Evolutionary conservation across 2,113 vertebrate species (phyloP), one percentile per base, ranked within the genome.

Genomic region (Equus quagga): DNA sequence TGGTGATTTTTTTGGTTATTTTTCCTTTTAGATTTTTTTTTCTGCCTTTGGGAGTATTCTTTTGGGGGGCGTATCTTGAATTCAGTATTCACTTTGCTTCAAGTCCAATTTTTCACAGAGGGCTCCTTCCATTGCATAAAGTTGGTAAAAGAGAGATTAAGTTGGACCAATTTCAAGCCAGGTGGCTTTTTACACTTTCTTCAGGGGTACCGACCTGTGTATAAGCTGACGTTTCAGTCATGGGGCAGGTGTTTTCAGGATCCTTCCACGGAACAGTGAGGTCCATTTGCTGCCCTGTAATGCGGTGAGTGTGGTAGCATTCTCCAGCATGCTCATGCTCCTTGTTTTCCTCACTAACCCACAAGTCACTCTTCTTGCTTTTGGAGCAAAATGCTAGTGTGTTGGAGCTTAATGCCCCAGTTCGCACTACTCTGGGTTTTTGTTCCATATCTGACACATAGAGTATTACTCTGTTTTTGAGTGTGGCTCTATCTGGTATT

Each of bases 381-480:
- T 36, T 49, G 44, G 46, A 28, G 41, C 33, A 13, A 76, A 54
- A 81, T 83, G 56, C 3, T 31, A 51, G 4, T 21, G 24, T 2
- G n/a, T 1, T 81, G 24, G 78, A 60, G 5, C 26, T 89, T 51
- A 82, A 82, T 26, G 46, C 54, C 73, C 72, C 9, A 13, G 11
- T 62, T 81, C 60, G 86, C 36, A 72, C 49, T 11, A 46, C 23
- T 56, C 41, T 79, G 19, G 21, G 17, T 13, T 65, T 60, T 51
- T 73, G 67, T 69, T 91, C 46, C 28, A 13, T 88, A 75, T 86
- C 36, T 75, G 24, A 90, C 36, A 13, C 44, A 69, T 23, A 56
- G 89, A 79, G 46, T 70, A 81, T 95, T 62, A 24, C 56, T 64
- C 92, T 92, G 46, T 11, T 36, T 76, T 79, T 70, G 21, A 96